Evolutionary conservation across 2,797 vertebrate genomes (phyloP), one percentile per base, ranked within the genome.

Genomic region (Brotula barbata): DNA sequence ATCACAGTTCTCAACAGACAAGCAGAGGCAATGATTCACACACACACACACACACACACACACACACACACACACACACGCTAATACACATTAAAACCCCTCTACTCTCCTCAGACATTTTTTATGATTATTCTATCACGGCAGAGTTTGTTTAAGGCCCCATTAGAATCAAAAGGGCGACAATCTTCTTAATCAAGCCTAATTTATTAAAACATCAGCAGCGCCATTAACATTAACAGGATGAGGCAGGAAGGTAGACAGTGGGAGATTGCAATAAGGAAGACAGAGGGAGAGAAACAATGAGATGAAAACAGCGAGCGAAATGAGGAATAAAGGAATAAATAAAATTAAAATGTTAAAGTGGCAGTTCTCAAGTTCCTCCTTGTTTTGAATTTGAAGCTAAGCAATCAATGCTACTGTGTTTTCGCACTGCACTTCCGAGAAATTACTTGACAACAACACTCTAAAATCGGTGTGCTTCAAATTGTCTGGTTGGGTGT

Each of bases 171-270:
- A 86, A 90, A 95, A 90, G 91, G 76, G 90, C 88, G 92, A 93
- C 94, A 93, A 94, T 92, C 92, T 91, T 92, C 93, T 92, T 92
- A 95, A 95, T 96, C 93, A 95, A 95, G 94, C 90, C 89, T 88
- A 85, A 88, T 90, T 90, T 86, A 88, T 88, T 85, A 86, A 81
- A 87, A 85, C 84, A 87, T 84, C 80, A 89, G 86, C 78, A 48
- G 59, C 48, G 56, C 78, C 73, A 77, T 87, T 87, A 85, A 67
- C 68, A 80, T 86, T 85, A 85, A 75, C 67, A 71, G 73, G 74
- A 70, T 71, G 66, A 75, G 66, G 63, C 71, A 73, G 68, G 64
- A 71, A 58, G 71, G 64, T 48, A 62, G 71, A 37, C 59, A 41
- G 78, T 31, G 11, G 69, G 68, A 77, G 43, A 58, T 44, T 40